Percentiles rank a stretch among this genome's conserved stretches.
Evolutionary conservation across 2,797 vertebrate species (phyloP).

Genomic region (Coregonus suidteri): DNA sequence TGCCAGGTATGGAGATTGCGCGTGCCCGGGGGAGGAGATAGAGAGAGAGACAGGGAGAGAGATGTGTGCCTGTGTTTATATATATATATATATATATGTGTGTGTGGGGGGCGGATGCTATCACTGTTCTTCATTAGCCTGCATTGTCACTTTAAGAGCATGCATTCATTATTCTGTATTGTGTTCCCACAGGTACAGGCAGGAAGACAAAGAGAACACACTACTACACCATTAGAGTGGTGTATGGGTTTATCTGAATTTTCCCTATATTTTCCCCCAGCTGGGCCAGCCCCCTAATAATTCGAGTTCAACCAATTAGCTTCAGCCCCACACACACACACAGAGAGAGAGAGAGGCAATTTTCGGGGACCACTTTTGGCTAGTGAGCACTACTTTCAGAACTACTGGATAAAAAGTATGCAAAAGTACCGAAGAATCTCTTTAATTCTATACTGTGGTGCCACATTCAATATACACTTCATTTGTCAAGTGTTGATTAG

Average conservation of each 20-base stretch:
- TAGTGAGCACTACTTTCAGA: too few species aligned
- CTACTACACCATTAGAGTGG: not conserved
- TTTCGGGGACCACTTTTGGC: too few species aligned
- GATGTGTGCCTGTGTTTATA: not conserved
- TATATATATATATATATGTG: too few species aligned
- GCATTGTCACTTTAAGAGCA: not conserved
- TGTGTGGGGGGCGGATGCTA: not conserved
- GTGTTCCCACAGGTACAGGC: not conserved
- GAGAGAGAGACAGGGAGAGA: not conserved
- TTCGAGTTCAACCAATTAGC: too few species aligned
- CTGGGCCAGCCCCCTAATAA: too few species aligned
- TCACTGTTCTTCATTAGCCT: constrained; percentile 1
- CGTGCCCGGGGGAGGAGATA: not conserved
- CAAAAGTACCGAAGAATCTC: too few species aligned
- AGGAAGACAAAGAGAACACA: not conserved
- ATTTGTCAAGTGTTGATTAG: not conserved
- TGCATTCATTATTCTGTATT: not conserved
- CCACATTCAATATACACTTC: not conserved
- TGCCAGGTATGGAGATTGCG: not conserved
- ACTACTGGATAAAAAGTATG: too few species aligned
- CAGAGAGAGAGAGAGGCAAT: too few species aligned
- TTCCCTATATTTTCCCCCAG: too few species aligned
- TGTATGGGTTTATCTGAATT: not conserved
- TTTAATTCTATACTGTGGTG: not conserved
- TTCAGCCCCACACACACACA: too few species aligned